phyloP scores from a whole-genome alignment of 2,113 vertebrate genomes.

The Lates calcarifer region DNA sequence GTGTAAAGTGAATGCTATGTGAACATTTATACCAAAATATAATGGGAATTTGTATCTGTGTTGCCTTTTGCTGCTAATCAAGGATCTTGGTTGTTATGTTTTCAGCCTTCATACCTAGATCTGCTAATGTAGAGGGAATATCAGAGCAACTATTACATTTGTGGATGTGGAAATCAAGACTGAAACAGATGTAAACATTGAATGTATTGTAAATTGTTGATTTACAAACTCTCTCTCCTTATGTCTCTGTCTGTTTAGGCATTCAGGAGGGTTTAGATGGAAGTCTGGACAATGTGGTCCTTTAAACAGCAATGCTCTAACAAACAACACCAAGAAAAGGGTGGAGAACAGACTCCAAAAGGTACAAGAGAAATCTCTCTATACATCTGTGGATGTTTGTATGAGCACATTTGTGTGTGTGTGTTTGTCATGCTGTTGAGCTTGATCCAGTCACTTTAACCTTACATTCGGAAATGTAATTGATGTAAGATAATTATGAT shows the following conservation, averaged over 20 bases:
- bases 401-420: background rate
- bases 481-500: background rate
- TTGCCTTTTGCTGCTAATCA: background rate
- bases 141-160: background rate
- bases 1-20: background rate
- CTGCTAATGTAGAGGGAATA: background rate
- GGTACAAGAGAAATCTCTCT: slow-evolving; percentile 72
- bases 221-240: background rate
- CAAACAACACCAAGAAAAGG: slow-evolving; percentile 67
- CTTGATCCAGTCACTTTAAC: background rate
- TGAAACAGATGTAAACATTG: slow-evolving; percentile 3
- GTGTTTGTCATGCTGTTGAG: background rate
- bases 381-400: background rate
- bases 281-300: slow-evolving; percentile 83
- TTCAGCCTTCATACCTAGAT: background rate
- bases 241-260: slow-evolving; percentile 72
- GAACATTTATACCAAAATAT: background rate
- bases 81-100: background rate
- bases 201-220: background rate
- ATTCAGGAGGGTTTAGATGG: slow-evolving; percentile 85
- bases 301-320: slow-evolving; percentile 61
- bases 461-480: background rate
- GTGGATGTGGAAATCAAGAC: background rate
- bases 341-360: slow-evolving; percentile 83
- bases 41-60: background rate